A percentile compares a stretch with the other conserved stretches of the same genome.
phyloP scores from a whole-genome alignment of 2,113 vertebrate genomes.

The Archocentrus centrarchus region DNA sequence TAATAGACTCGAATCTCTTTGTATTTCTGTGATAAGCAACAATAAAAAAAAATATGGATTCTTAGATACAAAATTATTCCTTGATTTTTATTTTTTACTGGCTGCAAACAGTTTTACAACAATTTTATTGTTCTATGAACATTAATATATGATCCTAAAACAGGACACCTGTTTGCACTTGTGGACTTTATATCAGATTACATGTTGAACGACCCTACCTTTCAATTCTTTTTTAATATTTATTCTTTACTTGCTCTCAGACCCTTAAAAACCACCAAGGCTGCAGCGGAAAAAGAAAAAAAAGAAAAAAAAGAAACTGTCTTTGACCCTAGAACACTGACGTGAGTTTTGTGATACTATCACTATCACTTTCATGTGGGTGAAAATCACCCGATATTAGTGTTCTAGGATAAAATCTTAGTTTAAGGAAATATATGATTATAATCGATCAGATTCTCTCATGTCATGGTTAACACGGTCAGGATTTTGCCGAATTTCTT shows the following conservation, averaged over 20 bases:
- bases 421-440: neutral
- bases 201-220: too few species aligned
- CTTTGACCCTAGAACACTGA: neutral
- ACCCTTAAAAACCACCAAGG: slow-evolving; percentile 1
- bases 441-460: neutral
- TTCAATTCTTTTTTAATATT: neutral
- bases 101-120: too few species aligned
- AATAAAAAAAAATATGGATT: too few species aligned
- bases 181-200: too few species aligned
- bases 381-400: too few species aligned
- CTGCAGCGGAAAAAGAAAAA: neutral
- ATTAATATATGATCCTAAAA: too few species aligned
- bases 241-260: neutral
- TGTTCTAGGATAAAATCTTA: neutral
- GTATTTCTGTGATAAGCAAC: neutral
- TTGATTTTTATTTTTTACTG: too few species aligned
- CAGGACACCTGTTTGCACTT: too few species aligned
- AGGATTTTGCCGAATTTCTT: neutral
- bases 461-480: neutral
- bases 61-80: too few species aligned
- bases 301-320: neutral
- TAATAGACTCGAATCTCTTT: neutral
- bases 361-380: too few species aligned
- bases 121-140: too few species aligned
- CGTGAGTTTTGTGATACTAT: too few species aligned